Base-by-base conservation (phyloP, 30 jellyfish, hydroid and myxozoan species). In the Cassiopea andromeda region DNA sequence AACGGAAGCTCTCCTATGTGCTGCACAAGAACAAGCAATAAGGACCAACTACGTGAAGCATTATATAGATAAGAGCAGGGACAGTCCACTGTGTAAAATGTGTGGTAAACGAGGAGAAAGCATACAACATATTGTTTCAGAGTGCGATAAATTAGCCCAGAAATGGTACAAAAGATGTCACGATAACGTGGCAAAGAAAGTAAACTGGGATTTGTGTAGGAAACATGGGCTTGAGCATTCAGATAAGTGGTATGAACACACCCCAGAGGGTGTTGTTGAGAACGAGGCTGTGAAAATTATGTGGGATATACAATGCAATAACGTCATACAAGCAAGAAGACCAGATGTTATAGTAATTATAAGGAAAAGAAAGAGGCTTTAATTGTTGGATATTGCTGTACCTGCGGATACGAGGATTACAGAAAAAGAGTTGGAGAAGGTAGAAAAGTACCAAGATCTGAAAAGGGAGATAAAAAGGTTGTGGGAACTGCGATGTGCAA, bases 331-430 rank as follows among this genome's bases (percentile, higher is more conserved):
- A 60, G 58, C 45, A 17, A 44, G 83, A 38, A 73, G 83, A 27
- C 83, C 83, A 10, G 83, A 73, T 73, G 38, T 73, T 7, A 73
- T 15, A 16, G 58, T 73, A 73, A 14, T 7, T 73, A 60, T 12
- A 8, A 47, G 7, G 7, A 47, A 73, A 27, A 73, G 17, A 7
- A 47, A 47, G 7, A 47, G 7, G 17, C 38, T 60, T 27, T 8
- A 16, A 6, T 12, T 73, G 8, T 12, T 73, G 7, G 83, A 73
- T 27, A 8, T 46, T 17, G 59, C 83, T 14, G 48, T 73, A 27
- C 83, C 83, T 73, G 61, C 59, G 7, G 83, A 73, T 45, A 73
- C 12, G 15, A 73, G 48, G 58, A 27, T 73, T 15, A 1, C 61
- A 10, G 61, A 15, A 16, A 27, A 73, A 27, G 83, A 73, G 38